A percentile compares a stretch with the other conserved stretches of the same genome.
These are phyloP conservation scores for Drosophila trichaetosa DNA, from an alignment of 2,888 invertebrate genomes.

Conservation along the genomic window DNA sequence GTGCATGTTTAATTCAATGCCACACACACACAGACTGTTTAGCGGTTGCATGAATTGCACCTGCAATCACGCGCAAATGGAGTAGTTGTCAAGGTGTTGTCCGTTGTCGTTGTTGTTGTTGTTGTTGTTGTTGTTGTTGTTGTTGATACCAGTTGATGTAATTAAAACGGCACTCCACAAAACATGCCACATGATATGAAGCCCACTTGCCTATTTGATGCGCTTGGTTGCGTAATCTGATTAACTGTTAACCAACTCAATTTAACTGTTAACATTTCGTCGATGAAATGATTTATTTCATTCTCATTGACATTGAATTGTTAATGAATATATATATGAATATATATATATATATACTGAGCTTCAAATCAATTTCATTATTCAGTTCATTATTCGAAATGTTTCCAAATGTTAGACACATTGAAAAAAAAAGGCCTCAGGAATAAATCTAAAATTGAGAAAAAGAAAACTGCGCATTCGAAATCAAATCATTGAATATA, in stretches of 20 bases:
- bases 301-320: not conserved
- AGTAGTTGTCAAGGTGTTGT: not conserved
- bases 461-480: no score
- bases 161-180: constrained; percentile 8
- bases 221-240: constrained; percentile 36
- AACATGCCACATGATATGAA: not conserved
- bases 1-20: constrained; percentile 16
- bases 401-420: not conserved
- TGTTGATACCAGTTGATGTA: not conserved
- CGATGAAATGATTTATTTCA: not conserved
- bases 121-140: not conserved
- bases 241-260: constrained; percentile 1
- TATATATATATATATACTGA: no score
- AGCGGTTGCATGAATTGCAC: constrained; percentile 1
- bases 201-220: not conserved
- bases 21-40: constrained; percentile 1
- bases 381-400: not conserved
- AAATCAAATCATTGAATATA: constrained; percentile 1
- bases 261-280: not conserved
- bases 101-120: not conserved
- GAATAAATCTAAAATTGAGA: not conserved
- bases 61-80: not conserved
- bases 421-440: not conserved
- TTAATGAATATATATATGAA: no score
- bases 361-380: not conserved